Evolutionary conservation across 2,113 vertebrate species (phyloP).

Genomic region (Daphoenositta chrysoptera): DNA sequence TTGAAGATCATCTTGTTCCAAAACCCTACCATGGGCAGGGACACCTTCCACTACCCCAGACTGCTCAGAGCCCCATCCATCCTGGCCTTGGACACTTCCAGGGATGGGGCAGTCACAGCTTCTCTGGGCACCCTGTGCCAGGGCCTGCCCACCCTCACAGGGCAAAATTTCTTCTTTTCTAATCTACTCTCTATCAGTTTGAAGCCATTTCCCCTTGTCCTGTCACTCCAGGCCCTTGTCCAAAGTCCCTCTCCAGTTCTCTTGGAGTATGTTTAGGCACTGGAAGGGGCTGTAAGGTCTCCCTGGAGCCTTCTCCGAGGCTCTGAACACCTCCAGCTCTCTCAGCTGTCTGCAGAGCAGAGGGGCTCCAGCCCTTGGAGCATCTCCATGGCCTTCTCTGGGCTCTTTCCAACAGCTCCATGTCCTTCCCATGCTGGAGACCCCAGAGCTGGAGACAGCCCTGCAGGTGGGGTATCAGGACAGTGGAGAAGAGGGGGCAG

Average conservation of each 20-base stretch:
- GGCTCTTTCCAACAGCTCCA: neutral
- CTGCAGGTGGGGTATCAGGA: neutral
- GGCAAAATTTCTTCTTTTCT: neutral
- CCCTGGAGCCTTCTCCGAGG: neutral
- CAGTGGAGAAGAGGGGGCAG: neutral
- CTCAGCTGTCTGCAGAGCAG: neutral
- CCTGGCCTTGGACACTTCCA: neutral
- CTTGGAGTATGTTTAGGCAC: neutral
- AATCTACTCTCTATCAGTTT: neutral
- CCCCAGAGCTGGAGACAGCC: neutral
- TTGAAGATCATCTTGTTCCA: neutral
- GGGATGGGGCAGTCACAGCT: neutral
- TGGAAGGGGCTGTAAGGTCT: neutral
- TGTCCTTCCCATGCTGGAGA: neutral
- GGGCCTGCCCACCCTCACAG: neutral
- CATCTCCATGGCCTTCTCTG: neutral
- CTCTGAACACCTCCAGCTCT: neutral
- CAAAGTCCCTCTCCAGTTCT: neutral
- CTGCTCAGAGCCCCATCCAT: fast-evolving
- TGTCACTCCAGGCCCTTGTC: neutral
- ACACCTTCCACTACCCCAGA: neutral
- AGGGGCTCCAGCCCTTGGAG: neutral
- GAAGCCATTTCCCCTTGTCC: neutral
- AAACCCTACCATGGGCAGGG: neutral
- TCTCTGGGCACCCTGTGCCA: neutral